These are phyloP conservation scores for Exocentrus adspersus DNA, from an alignment of 2,888 invertebrate species.

Conservation along the genomic window DNA sequence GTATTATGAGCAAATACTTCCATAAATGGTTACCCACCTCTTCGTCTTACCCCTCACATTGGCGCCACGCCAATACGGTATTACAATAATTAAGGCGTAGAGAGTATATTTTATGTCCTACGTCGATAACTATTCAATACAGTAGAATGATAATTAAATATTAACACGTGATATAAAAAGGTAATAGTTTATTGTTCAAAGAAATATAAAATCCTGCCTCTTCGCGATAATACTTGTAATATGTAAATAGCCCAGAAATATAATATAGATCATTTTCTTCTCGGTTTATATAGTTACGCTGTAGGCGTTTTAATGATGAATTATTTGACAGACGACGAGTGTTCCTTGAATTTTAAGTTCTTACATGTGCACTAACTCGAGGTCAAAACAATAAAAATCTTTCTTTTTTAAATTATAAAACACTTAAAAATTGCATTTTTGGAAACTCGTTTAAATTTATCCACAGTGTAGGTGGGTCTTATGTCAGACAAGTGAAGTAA, in stretches of 20 bases:
- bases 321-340: slow-evolving; percentile 42
- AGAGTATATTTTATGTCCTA: too few relatives aligned
- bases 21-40: too few relatives aligned
- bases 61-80: too few relatives aligned
- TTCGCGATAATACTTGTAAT: slow-evolving; percentile 32
- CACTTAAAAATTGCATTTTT: slow-evolving; percentile 36
- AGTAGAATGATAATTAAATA: background rate
- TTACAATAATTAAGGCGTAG: too few relatives aligned
- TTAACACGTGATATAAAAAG: background rate
- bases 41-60: too few relatives aligned
- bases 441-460: slow-evolving; percentile 29
- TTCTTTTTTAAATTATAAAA: slow-evolving; percentile 27
- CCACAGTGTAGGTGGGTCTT: slow-evolving; percentile 36
- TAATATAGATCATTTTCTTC: slow-evolving; percentile 26
- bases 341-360: slow-evolving; percentile 16
- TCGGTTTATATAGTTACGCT: slow-evolving; percentile 26
- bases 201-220: slow-evolving; percentile 30
- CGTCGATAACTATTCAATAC: background rate
- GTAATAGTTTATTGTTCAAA: slow-evolving; percentile 29
- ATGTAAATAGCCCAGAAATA: slow-evolving; percentile 27
- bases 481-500: slow-evolving; percentile 38
- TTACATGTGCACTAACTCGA: slow-evolving; percentile 17
- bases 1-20: too few relatives aligned
- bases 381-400: slow-evolving; percentile 27
- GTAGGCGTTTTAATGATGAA: slow-evolving; percentile 41